Percentiles rank a stretch among this genome's conserved stretches.
Evolutionary conservation across 2,888 invertebrate genomes (phyloP).

Genomic region (Agonopterix arenella): DNA sequence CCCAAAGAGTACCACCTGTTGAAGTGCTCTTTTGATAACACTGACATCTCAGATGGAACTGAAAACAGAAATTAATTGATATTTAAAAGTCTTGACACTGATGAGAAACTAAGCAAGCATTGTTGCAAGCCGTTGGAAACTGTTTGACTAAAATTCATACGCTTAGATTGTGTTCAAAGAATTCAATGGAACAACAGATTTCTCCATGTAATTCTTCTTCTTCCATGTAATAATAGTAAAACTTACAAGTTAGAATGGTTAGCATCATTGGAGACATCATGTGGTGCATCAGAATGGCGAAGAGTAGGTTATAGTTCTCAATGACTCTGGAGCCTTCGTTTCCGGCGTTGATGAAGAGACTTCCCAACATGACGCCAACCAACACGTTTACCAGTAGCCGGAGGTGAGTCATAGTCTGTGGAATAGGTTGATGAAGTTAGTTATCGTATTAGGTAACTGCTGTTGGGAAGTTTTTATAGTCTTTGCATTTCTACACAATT

Average conservation of each 20-base stretch:
- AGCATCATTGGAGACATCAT: conserved; percentile 96
- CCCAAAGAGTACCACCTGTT: conserved; percentile 93
- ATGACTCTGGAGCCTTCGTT: conserved; percentile 85
- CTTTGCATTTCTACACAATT: no score
- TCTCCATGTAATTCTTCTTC: no score
- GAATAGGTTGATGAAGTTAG: not conserved
- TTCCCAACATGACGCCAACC: conserved; percentile 86
- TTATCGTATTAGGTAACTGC: no score
- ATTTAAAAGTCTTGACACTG: no score
- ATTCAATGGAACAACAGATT: no score
- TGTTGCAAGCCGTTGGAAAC: no score
- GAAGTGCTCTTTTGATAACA: conserved; percentile 89
- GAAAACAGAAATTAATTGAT: conserved; percentile 30
- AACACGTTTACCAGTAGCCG: conserved; percentile 84
- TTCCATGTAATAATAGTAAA: not conserved
- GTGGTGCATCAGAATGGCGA: conserved; percentile 94
- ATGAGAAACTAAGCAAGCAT: no score
- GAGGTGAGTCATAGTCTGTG: conserved; percentile 86
- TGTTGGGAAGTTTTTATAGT: no score
- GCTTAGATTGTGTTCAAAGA: not conserved
- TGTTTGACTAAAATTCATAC: no score
- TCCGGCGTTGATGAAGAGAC: conserved; percentile 85
- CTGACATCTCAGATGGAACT: conserved; percentile 90
- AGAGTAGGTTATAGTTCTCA: conserved; percentile 91
- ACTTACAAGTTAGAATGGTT: conserved; percentile 90